Percentiles rank a stretch among this genome's conserved stretches.
Conservation (phyloP, 2,113 vertebrate species). For the Phoxinus phoxinus region DNA sequence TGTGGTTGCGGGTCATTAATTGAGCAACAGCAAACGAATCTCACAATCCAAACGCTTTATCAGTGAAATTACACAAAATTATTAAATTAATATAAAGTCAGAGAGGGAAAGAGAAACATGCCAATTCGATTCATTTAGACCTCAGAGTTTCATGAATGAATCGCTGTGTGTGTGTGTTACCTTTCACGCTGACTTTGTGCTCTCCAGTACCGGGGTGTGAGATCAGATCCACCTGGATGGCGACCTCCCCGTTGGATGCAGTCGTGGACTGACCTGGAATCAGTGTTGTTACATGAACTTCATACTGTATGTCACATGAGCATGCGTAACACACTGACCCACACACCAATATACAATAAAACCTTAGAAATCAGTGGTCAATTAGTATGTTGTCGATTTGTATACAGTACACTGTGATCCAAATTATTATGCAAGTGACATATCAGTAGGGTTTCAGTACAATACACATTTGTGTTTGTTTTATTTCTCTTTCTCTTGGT, state of each 20-base stretch:
- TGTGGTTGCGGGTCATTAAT: not conserved
- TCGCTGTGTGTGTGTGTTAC: conserved; percentile 70
- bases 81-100: not conserved
- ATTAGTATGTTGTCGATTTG: not conserved
- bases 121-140: not conserved
- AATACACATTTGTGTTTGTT: too few species aligned
- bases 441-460: too few species aligned
- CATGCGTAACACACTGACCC: conserved; percentile 57
- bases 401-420: too few species aligned
- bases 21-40: not conserved
- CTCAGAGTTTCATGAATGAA: not conserved
- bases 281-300: conserved; percentile 1
- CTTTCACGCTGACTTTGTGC: conserved; percentile 95
- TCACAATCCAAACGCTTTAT: conserved; percentile 8
- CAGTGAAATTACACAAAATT: not conserved
- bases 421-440: too few species aligned
- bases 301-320: conserved; percentile 7
- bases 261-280: conserved; percentile 78
- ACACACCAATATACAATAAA: conserved; percentile 64
- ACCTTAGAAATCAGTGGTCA: conserved; percentile 30
- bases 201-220: conserved; percentile 92
- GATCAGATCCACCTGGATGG: conserved; percentile 90
- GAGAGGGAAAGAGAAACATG: not conserved
- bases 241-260: conserved; percentile 90
- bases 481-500: too few species aligned